phyloP scores from a whole-genome alignment of 1,140 invertebrate species.

The Anastrepha obliqua region DNA sequence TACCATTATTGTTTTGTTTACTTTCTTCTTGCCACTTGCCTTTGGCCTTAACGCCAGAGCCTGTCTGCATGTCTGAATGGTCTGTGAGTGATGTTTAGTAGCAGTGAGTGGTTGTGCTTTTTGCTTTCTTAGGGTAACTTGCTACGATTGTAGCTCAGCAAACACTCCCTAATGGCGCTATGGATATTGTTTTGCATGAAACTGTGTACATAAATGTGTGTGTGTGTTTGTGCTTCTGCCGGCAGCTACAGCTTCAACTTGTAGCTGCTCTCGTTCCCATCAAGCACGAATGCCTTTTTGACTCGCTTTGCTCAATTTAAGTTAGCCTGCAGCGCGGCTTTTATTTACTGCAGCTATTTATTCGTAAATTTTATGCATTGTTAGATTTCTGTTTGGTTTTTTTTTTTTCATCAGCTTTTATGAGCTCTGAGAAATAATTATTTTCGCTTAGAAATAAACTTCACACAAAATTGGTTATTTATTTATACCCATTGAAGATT shows the following conservation, averaged over 20 bases:
- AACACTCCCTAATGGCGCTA: neutral
- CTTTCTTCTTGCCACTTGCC: neutral
- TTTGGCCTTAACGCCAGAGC: neutral
- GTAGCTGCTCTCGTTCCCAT: neutral
- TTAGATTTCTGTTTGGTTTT: neutral
- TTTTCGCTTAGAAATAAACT: neutral
- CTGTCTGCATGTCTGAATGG: neutral
- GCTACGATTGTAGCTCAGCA: neutral
- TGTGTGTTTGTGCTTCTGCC: neutral
- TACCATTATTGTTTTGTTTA: neutral
- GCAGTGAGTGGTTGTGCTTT: neutral
- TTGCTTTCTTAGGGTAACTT: neutral
- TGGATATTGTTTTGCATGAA: neutral
- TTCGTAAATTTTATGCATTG: neutral
- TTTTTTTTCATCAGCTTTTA: neutral
- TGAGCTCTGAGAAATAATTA: neutral
- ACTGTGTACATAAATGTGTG: neutral
- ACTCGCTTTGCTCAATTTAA: conserved; percentile 14
- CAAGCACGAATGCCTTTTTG: neutral
- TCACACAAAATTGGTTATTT: neutral
- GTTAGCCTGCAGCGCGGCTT: neutral
- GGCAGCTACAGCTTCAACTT: neutral
- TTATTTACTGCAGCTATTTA: neutral
- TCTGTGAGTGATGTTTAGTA: neutral
- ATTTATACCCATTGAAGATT: neutral